Conservation (phyloP, 2,888 invertebrate genomes). For the Megastigmus dorsalis region DNA sequence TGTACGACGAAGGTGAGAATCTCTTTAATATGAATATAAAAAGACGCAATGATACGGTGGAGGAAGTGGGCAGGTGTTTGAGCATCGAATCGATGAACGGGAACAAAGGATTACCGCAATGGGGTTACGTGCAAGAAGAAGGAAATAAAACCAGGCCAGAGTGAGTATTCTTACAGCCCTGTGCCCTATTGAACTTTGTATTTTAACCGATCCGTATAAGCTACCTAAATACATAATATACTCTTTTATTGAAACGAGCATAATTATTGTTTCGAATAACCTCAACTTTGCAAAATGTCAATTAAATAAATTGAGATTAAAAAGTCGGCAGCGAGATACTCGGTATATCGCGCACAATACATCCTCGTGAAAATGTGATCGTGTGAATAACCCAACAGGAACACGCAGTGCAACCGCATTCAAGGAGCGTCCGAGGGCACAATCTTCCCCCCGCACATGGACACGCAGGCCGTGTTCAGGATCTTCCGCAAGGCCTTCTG, state of each 20-base stretch:
- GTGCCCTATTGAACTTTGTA: too few species aligned
- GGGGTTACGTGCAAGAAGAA: constrained; percentile 78
- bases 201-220: too few species aligned
- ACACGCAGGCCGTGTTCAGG: constrained; percentile 76
- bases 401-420: constrained; percentile 81
- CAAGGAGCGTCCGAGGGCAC: constrained; percentile 84
- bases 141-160: constrained; percentile 63
- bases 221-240: too few species aligned
- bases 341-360: too few species aligned
- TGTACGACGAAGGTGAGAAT: constrained; percentile 80
- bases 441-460: constrained; percentile 80
- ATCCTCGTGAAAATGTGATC: too few species aligned
- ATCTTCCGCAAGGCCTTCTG: constrained; percentile 87
- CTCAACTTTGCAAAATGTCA: too few species aligned
- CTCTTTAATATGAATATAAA: constrained; percentile 76
- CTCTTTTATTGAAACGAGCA: too few species aligned
- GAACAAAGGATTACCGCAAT: constrained; percentile 80
- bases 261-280: too few species aligned
- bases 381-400: too few species aligned
- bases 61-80: constrained; percentile 68
- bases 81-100: constrained; percentile 76
- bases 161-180: too few species aligned
- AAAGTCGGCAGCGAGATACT: too few species aligned
- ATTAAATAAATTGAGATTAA: too few species aligned
- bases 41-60: constrained; percentile 64